A percentile compares a stretch with the other conserved stretches of the same genome.
phyloP scores from a whole-genome alignment of 2,888 invertebrate species.

The Creontiades dilutus region DNA sequence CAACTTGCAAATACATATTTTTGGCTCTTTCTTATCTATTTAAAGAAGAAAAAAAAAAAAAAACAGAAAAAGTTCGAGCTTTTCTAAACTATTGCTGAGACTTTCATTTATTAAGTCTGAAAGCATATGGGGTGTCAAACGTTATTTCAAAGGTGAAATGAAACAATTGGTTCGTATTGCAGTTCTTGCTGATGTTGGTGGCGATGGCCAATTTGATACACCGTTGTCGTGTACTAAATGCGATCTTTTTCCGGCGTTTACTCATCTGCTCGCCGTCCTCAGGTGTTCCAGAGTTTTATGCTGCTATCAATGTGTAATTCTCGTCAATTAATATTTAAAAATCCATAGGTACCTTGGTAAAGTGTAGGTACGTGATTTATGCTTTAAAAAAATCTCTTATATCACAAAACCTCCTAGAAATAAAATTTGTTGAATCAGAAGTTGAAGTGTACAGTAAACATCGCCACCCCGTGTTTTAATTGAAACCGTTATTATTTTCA shows the following conservation, averaged over 20 bases:
- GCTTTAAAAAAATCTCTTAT: too few species aligned
- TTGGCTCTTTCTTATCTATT: conserved; percentile 27
- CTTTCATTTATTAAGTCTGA: conserved; percentile 14
- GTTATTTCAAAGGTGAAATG: conserved; percentile 32
- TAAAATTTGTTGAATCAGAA: neutral
- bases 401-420: too few species aligned
- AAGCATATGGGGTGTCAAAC: neutral
- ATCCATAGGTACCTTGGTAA: neutral
- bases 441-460: neutral
- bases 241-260: neutral
- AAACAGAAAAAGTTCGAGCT: neutral
- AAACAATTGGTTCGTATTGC: conserved; percentile 45
- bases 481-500: conserved; percentile 41
- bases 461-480: conserved; percentile 1
- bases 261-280: conserved; percentile 2
- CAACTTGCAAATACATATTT: neutral
- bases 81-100: conserved; percentile 32
- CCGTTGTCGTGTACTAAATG: neutral
- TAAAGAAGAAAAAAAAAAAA: neutral
- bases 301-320: conserved; percentile 57
- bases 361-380: too few species aligned
- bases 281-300: conserved; percentile 52
- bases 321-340: conserved; percentile 59
- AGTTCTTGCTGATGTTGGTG: conserved; percentile 50
- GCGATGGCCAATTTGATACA: conserved; percentile 7